phyloP scores from a whole-genome alignment of 2,888 invertebrate genomes.

The Amiota mariae region DNA sequence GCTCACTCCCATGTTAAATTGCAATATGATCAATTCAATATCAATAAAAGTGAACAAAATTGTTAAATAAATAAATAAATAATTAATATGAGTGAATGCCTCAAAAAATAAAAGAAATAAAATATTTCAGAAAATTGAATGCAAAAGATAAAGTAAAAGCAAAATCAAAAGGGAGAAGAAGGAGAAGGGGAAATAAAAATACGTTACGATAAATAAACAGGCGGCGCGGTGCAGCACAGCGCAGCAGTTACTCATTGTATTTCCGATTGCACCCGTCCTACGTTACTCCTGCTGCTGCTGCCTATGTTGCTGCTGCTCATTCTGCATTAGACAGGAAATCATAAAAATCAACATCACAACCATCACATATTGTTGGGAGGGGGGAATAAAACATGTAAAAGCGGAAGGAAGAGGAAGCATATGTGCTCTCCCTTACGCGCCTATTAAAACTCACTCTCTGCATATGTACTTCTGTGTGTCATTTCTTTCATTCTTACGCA shows the following conservation, averaged over 20 bases:
- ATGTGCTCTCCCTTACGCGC: background rate
- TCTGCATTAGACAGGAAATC: conserved; percentile 28
- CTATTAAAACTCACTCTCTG: background rate
- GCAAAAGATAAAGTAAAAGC: too few species aligned
- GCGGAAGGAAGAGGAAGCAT: conserved; percentile 24
- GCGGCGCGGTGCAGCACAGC: background rate
- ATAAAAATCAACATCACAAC: conserved; percentile 25
- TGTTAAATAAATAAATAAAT: too few species aligned
- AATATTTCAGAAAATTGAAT: too few species aligned
- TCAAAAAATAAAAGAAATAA: too few species aligned
- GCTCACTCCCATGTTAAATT: too few species aligned
- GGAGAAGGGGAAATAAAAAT: too few species aligned
- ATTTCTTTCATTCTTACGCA: background rate
- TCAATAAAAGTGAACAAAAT: too few species aligned
- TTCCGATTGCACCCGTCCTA: background rate
- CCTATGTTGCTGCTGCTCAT: background rate
- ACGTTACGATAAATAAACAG: conserved; percentile 14
- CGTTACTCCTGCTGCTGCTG: background rate
- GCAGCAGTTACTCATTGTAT: background rate
- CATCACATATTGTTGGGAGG: background rate
- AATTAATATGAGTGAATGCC: too few species aligned
- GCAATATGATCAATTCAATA: too few species aligned
- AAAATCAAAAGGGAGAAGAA: too few species aligned
- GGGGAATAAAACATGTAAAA: background rate
- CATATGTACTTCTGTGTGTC: background rate